These are phyloP conservation scores for Dascyllus trimaculatus DNA, from an alignment of 2,113 vertebrate genomes.

Conservation along the genomic window DNA sequence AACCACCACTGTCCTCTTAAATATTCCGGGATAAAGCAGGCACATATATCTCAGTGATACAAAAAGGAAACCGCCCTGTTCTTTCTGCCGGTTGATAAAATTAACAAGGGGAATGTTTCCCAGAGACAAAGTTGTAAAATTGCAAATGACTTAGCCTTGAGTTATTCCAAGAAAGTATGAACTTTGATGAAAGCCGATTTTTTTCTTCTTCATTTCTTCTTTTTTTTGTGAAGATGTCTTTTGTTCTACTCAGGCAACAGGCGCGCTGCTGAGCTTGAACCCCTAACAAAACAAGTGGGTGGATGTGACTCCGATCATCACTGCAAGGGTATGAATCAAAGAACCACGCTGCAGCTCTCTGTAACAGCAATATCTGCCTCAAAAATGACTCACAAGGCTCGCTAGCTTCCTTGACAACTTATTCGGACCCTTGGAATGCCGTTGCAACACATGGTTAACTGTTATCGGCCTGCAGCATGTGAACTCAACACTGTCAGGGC, in stretches of 20 bases:
- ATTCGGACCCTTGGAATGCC: slow-evolving; percentile 27
- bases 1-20: slow-evolving; percentile 29
- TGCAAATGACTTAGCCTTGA: slow-evolving; percentile 54
- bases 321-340: slow-evolving; percentile 57
- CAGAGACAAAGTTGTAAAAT: slow-evolving; percentile 41
- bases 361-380: slow-evolving; percentile 37
- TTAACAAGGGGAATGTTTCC: slow-evolving; percentile 30
- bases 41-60: slow-evolving; percentile 10
- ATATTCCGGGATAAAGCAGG: neutral
- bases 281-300: slow-evolving; percentile 65
- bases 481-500: neutral
- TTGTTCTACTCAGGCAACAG: slow-evolving; percentile 50
- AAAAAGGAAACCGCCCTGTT: slow-evolving; percentile 22
- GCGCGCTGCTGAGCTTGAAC: slow-evolving; percentile 41
- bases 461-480: slow-evolving; percentile 24
- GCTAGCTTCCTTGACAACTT: slow-evolving; percentile 43
- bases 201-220: neutral
- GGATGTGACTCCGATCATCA: slow-evolving; percentile 47
- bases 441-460: slow-evolving; percentile 14
- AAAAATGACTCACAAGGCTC: slow-evolving; percentile 41
- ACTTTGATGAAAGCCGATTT: slow-evolving; percentile 40
- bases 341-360: slow-evolving; percentile 38
- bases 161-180: slow-evolving; percentile 45
- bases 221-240: slow-evolving; percentile 15
- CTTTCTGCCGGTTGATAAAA: slow-evolving; percentile 21